phyloP scores from a whole-genome alignment of 2,888 invertebrate species.

The Noctua fimbriata region DNA sequence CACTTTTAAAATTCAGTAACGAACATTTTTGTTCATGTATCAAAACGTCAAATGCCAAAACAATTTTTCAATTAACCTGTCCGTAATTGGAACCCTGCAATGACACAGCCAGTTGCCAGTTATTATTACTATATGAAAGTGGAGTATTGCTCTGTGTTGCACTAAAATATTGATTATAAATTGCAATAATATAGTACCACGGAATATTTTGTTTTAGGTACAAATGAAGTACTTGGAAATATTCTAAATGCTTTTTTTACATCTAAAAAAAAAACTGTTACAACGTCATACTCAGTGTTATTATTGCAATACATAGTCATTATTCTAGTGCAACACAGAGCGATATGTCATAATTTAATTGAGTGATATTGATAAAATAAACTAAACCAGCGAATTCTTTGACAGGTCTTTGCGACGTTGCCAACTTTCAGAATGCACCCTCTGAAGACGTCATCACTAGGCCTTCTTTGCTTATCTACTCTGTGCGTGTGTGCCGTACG shows the following conservation, averaged over 20 bases:
- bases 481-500: conserved; percentile 41
- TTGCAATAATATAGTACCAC: background rate
- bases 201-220: no score
- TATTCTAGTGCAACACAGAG: no score
- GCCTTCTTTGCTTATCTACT: background rate
- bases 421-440: background rate
- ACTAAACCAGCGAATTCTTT: background rate
- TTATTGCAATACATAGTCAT: no score
- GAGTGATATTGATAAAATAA: no score
- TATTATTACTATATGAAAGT: background rate
- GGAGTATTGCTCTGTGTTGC: background rate
- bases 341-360: no score
- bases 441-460: background rate
- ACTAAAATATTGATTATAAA: background rate
- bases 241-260: no score
- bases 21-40: background rate
- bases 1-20: background rate
- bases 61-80: conserved; percentile 19
- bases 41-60: background rate
- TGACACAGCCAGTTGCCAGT: conserved; percentile 11
- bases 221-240: background rate
- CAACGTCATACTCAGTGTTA: no score
- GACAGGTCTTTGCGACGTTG: background rate
- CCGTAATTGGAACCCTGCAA: conserved; percentile 1
- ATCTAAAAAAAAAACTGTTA: no score